Evolutionary conservation across 2,888 invertebrate genomes (phyloP), one percentile per base, ranked within the genome.

Genomic region (Minunthozetes semirufus): DNA sequence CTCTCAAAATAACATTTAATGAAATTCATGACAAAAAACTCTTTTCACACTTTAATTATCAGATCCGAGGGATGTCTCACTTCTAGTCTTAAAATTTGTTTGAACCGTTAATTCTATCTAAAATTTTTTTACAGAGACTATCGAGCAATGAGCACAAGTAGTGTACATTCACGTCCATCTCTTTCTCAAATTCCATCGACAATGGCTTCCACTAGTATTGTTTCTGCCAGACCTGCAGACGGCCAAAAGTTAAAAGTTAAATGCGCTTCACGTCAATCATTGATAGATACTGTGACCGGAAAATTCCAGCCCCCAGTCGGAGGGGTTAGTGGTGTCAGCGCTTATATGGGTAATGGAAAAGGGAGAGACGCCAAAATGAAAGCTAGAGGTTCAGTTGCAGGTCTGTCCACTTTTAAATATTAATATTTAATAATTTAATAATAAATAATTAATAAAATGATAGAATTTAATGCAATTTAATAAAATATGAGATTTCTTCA

Each of bases 281-380:
- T 88, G 75, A 83, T 88, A 80, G 88, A 88, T 83, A 84, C 92
- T 83, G 89, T 91, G 84, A 89, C 90, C 83, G 90, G 89, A 84
- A 90, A 90, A 84, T 88, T 82, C 71, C 80, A 81, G 17, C n/a
- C n/a, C 19, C 42, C 66, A 1, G 6, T 19, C n/a, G 42, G 66
- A n/a, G 63, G 63, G 3, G 74, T 73, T 5, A 73, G 46, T 29
- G 22, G 61, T 42, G 29, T 61, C 19, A 25, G 46, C 17, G 63
- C 74, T 19, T 73, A 73, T 22, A 61, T 73, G 15, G 68, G 74
- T 2, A 73, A 73, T 68, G 74, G 74, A 38, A 73, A 46, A 19
- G 74, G 63, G n/a, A 63, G 63, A 19, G 74, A 73, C 15, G 71
- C 48, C 4, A 71, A 71, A 46, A 50, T 8, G 79, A 72, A 79